Evolutionary conservation across 2,113 vertebrate genomes (phyloP), one percentile per base, ranked within the genome.

Genomic region (Cepphus grylle): DNA sequence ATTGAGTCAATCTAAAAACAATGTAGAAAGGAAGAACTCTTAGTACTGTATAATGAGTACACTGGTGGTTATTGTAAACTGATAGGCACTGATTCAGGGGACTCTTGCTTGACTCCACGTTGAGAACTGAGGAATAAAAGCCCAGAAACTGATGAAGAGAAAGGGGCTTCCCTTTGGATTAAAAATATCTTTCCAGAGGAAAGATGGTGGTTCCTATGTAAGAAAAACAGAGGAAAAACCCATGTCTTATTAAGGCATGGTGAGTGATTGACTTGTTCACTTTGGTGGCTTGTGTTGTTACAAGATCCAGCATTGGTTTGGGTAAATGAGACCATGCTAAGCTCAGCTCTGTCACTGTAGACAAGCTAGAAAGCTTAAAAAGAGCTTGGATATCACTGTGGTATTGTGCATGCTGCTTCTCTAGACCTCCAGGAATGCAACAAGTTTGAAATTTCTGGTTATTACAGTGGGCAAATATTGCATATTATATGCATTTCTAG

Each of bases 161-260:
- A 84, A 90, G 16, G 23, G 2, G 45, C 25, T 81, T 88, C 11
- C 3, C 15, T 77, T 80, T 53, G 43, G 43, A 30, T 77, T 88
- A 80, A 83, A 88, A 63, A 30, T 40, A 59, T 9, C 3, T 80
- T 89, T 83, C 23, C 30, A 78, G 25, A 76, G 40, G 42, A 52
- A 38, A 59, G 13, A 69, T 13, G 69, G 5, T 20, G 30, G 8
- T 50, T 76, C 26, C 11, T 65, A 7, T 69, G 88, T 53, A 69
- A 65, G 29, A 32, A 83, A 82, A 84, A 14, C 15, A 36, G 49
- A 50, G 23, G 15, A 58, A 58, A 81, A 89, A 7, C 12, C 13
- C 5, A 3, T 65, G 29, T 30, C 8, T 13, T 77, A 0, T 21
- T 70, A 49, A 29, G 29, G 11, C 21, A 30, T 0, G 0, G 18